A percentile compares a stretch with the other conserved stretches of the same genome.
Conservation (phyloP, 2,113 vertebrate species). For the Carassius auratus region DNA sequence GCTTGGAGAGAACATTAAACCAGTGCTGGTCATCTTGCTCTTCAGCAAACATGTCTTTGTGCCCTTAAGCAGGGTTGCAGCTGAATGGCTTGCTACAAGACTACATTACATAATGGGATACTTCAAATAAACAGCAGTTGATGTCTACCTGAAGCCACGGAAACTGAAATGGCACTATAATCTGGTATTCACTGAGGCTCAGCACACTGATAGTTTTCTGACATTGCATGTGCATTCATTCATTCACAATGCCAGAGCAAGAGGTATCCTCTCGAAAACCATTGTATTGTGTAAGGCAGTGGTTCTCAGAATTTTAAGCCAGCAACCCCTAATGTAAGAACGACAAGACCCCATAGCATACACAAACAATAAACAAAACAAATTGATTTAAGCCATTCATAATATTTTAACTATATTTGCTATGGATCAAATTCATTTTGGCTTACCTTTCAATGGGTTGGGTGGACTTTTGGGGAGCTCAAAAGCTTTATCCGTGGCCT, state of each 20-base stretch:
- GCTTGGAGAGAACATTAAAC: slow-evolving; percentile 3
- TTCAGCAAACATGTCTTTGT: too few relatives aligned
- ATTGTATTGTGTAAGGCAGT: neutral
- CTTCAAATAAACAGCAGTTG: neutral
- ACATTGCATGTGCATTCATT: neutral
- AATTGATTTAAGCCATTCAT: too few relatives aligned
- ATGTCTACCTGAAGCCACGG: neutral
- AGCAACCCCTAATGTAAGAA: too few relatives aligned
- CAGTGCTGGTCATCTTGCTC: neutral
- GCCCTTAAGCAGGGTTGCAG: neutral
- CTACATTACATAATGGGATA: neutral
- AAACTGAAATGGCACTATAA: neutral
- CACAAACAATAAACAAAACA: neutral
- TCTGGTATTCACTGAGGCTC: neutral
- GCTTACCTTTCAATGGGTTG: too few relatives aligned
- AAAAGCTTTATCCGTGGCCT: too few relatives aligned
- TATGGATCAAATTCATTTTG: too few relatives aligned
- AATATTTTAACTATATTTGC: too few relatives aligned
- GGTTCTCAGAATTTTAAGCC: too few relatives aligned
- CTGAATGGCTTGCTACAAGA: slow-evolving; percentile 1
- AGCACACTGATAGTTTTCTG: neutral
- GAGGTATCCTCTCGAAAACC: neutral
- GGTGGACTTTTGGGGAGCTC: too few relatives aligned
- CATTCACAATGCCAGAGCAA: neutral
- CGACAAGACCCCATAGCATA: too few relatives aligned